Conservation (phyloP, 2,888 invertebrate genomes). For the Hemistola chrysoprasaria region DNA sequence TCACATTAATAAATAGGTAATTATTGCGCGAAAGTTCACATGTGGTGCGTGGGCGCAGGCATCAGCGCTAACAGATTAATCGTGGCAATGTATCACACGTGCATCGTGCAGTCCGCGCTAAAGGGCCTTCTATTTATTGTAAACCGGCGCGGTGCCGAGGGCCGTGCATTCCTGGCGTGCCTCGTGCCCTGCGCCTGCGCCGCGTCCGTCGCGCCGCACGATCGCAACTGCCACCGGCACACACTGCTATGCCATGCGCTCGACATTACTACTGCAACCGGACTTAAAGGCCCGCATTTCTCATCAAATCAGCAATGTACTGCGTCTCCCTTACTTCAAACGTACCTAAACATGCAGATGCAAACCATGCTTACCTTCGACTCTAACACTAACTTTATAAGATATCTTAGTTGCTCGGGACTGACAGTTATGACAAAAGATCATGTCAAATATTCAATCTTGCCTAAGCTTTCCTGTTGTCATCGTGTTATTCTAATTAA, state of each 20-base stretch:
- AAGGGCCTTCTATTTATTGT: constrained; percentile 81
- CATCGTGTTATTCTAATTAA: too few species aligned
- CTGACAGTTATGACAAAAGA: too few species aligned
- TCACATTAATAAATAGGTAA: constrained; percentile 40
- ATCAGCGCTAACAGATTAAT: constrained; percentile 73
- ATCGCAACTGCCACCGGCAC: constrained; percentile 40
- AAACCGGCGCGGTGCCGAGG: constrained; percentile 80
- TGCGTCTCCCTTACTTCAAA: constrained; percentile 24
- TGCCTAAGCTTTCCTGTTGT: too few species aligned
- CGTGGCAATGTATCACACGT: constrained; percentile 76
- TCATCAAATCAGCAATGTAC: constrained; percentile 52
- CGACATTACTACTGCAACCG: constrained; percentile 50
- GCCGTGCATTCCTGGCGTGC: constrained; percentile 76
- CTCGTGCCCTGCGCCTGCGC: constrained; percentile 59
- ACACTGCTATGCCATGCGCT: constrained; percentile 25
- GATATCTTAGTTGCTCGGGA: too few species aligned
- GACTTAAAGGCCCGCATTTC: constrained; percentile 37
- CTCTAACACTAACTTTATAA: constrained; percentile 49
- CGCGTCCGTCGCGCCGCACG: constrained; percentile 44
- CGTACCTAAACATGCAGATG: constrained; percentile 21
- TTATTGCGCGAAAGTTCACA: constrained; percentile 46
- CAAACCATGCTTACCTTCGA: constrained; percentile 40
- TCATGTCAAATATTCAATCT: constrained; percentile 51
- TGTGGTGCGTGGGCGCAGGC: constrained; percentile 53
- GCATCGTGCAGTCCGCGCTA: constrained; percentile 71